Base-by-base conservation (phyloP, 1,140 invertebrate genomes). In the Venturia canescens region DNA sequence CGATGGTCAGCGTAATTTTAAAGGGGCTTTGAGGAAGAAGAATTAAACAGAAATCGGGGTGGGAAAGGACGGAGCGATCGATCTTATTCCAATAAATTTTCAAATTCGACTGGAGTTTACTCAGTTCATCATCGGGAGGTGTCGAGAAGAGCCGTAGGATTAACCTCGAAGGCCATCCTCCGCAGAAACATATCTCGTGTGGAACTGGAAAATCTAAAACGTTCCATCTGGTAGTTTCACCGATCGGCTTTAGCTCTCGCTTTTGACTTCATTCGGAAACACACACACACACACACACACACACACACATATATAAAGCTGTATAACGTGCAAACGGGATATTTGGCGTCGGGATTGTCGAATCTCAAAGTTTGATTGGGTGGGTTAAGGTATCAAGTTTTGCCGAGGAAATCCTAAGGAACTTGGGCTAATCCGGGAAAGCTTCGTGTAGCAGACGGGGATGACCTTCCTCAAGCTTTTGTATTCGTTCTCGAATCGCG, bases 281-380 rank as follows among this genome's bases (percentile, higher is more conserved):
- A 76, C 48, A 77, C 23, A 23, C 15, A 23, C 31, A 69, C 66
- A 29, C 15, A 69, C 4, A 69, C 60, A 29, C 23, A 29, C 0
- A 31, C 9, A 69, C 13, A 66, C 77, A 48, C 29, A 75, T 38
- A 87, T 85, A 82, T 80, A 85, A 85, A 86, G 87, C 86, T 84
- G 85, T 86, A 85, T 88, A 87, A 88, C 86, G 86, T 88, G 85
- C 86, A 87, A 87, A 89, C 84, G 87, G 86, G 85, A 88, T 90
- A 89, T 90, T 89, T 89, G 87, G 86, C 84, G 86, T 82, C 80
- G 80, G 86, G 86, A 89, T 91, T 90, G 90, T 84, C 83, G 83
- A 84, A 89, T 87, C 86, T 89, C 85, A 87, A 91, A 91, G 88
- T 91, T 91, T 91, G 89, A 91, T 91, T 91, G 88, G 89, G 87